Base-by-base conservation (phyloP, 2,888 invertebrate genomes). In the Agriopis leucophaearia region DNA sequence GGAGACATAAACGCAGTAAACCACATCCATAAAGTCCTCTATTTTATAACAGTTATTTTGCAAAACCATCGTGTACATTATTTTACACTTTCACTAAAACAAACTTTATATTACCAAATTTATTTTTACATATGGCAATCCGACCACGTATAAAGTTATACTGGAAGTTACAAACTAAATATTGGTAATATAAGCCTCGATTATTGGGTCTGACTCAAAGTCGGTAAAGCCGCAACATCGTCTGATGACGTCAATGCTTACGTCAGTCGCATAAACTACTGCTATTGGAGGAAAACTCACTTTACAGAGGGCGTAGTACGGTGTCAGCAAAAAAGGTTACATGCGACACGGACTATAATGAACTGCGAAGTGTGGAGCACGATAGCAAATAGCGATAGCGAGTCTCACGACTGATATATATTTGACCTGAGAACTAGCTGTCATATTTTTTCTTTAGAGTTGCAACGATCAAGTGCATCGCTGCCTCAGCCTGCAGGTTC, bases 1-100 rank as follows among this genome's bases (percentile, higher is more conserved):
- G 13, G 80, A 79, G 13, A 89, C 78, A 68, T 93, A 93, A 59
- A 83, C 91, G 75, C 88, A 92, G 64, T 87, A 91, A 0, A 92
- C 93, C 44, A 92, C 92, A 87, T 93, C 93, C 85, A 89, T 83
- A 74, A 93, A 93, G 71, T 88, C 89, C 71, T 92, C 88, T 38
- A 92, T 88, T 56, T 84, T 86, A 44, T 90, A 85, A 81, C 87
- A 88, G 16, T 47, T 45, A 60, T 66, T 71, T 57, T 74, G 68
- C 59, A 74, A 62, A 73, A 90, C 84, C 69, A 86, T 88, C 3
- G 90, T 81, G 81, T 88, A 88, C 92, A 92, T 92, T 66, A 71
- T 85, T 64, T 9, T 59, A 56, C 40, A 54, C 56, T 60, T 55
- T 66, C 66, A 72, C 58, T 50, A 66, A 42, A 42, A 55, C n/a